These are phyloP conservation scores for Epistrophella euchroma DNA, from an alignment of 2,888 invertebrate genomes.

Conservation along the genomic window DNA sequence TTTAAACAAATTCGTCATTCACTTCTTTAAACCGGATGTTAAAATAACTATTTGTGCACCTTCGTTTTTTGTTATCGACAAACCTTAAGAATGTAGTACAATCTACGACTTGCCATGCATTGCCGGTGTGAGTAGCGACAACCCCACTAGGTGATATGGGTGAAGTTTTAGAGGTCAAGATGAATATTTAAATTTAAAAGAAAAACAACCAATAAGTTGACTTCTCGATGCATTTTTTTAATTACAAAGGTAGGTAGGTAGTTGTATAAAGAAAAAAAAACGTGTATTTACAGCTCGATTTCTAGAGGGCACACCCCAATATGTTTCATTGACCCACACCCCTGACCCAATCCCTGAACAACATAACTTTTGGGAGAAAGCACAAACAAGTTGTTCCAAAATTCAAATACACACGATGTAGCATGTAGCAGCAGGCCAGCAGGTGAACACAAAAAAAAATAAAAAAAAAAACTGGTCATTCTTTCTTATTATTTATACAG, in stretches of 20 bases:
- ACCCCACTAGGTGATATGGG: not conserved
- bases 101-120: not conserved
- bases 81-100: not conserved
- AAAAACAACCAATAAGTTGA: not conserved
- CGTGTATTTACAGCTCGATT: conserved; percentile 17
- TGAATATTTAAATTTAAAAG: conserved; percentile 21
- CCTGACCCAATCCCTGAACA: not conserved
- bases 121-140: not conserved
- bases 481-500: not conserved
- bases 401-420: not conserved
- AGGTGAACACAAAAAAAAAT: conserved; percentile 9
- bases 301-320: conserved; percentile 35
- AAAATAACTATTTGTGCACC: too few species aligned
- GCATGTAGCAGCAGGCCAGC: conserved; percentile 10
- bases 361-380: conserved; percentile 50
- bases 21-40: not conserved
- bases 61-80: not conserved
- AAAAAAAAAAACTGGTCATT: conserved; percentile 14
- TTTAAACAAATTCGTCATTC: not conserved
- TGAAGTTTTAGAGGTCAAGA: conserved; percentile 58
- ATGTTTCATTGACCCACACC: conserved; percentile 63
- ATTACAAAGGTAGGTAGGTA: not conserved
- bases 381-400: conserved; percentile 42
- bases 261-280: not conserved
- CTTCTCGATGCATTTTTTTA: not conserved